These are phyloP conservation scores for Pempheris klunzingeri DNA, from an alignment of 2,797 vertebrate genomes.

Conservation along the genomic window DNA sequence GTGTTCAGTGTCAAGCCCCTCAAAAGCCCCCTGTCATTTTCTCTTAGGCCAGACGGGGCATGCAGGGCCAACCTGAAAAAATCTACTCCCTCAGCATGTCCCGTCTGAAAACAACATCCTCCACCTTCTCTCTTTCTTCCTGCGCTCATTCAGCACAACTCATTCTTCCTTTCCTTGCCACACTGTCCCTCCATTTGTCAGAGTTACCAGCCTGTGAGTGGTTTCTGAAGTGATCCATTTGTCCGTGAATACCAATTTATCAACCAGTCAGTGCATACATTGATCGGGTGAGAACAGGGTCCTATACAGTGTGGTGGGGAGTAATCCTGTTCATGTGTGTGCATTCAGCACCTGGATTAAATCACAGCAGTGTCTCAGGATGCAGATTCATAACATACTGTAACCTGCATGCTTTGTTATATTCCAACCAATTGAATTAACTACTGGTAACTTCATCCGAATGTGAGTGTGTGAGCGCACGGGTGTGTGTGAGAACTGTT, in stretches of 20 bases:
- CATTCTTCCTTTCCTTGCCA: constrained; percentile 45
- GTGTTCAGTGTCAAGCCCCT: constrained; percentile 78
- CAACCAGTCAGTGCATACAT: constrained; percentile 79
- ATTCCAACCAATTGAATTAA: constrained; percentile 51
- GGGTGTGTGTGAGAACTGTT: constrained; percentile 25
- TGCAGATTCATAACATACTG: constrained; percentile 62
- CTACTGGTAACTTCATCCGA: constrained; percentile 42
- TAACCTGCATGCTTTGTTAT: constrained; percentile 62
- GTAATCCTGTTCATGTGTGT: constrained; percentile 69
- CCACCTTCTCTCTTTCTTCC: constrained; percentile 33
- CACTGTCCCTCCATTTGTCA: constrained; percentile 80
- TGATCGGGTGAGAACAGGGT: constrained; percentile 68
- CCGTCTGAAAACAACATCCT: constrained; percentile 58
- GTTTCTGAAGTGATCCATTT: constrained; percentile 84
- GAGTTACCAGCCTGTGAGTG: constrained; percentile 77
- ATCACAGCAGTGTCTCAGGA: constrained; percentile 47
- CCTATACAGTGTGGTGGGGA: constrained; percentile 45
- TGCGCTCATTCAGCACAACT: constrained; percentile 62
- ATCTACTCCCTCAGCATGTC: constrained; percentile 70
- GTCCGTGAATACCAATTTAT: constrained; percentile 84
- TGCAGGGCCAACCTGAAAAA: constrained; percentile 72
- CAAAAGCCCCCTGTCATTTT: constrained; percentile 83
- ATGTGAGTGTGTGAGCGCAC: constrained; percentile 5
- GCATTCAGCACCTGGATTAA: constrained; percentile 71
- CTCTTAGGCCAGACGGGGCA: constrained; percentile 81